Conservation (phyloP, 2,888 invertebrate species). For the Caenorhabditis japonica region DNA sequence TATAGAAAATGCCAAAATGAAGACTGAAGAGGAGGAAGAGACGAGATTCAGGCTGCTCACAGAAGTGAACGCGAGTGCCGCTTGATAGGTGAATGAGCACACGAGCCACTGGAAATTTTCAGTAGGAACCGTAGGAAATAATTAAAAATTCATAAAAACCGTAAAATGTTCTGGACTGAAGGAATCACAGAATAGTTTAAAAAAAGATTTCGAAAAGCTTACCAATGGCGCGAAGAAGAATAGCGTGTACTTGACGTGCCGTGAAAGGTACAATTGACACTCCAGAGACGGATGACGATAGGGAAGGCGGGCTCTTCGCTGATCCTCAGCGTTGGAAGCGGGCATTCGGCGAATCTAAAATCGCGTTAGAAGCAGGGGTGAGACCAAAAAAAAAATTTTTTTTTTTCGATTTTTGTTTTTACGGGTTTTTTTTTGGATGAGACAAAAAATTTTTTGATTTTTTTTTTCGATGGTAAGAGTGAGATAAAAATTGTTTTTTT, state of each 20-base stretch:
- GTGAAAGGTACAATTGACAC: constrained; percentile 44
- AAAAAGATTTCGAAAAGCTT: constrained; percentile 12
- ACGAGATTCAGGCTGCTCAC: constrained; percentile 90
- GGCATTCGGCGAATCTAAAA: constrained; percentile 79
- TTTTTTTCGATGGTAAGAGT: no score
- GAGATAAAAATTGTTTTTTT: no score
- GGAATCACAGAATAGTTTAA: not conserved
- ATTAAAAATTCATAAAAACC: not conserved
- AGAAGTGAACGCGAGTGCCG: constrained; percentile 87
- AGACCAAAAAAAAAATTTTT: no score
- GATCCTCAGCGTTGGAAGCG: constrained; percentile 85
- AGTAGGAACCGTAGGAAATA: not conserved
- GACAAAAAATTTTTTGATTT: no score
- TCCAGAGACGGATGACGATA: constrained; percentile 81
- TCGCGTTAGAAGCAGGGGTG: no score
- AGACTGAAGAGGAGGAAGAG: constrained; percentile 89
- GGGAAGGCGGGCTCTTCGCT: constrained; percentile 90
- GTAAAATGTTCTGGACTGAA: no score
- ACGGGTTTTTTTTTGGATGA: no score
- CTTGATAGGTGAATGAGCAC: constrained; percentile 92
- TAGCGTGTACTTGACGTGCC: constrained; percentile 62
- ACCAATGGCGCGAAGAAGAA: constrained; percentile 75
- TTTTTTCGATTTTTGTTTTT: no score
- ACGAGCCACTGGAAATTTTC: constrained; percentile 88
- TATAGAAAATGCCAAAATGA: constrained; percentile 88